Evolutionary conservation across 2,797 vertebrate species (phyloP), one percentile per base, ranked within the genome.

Genomic region (Mus minutoides): DNA sequence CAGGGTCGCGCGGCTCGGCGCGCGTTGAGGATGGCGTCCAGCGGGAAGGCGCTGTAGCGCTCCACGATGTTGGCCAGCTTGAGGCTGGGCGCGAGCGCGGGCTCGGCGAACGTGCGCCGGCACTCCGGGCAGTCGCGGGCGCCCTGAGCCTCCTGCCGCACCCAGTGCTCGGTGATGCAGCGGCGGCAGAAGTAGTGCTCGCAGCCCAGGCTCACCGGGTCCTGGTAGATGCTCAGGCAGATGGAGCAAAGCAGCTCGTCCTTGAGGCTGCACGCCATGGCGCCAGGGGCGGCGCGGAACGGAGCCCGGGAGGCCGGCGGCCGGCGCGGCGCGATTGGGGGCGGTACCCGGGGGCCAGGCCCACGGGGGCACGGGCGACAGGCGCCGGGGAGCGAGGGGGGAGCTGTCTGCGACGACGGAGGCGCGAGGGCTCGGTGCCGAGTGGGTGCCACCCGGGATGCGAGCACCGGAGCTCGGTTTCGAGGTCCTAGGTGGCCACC

Each of bases 31-130:
- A 99, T 99, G 98, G 99, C 99, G 54, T 99, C 99, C 91, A 99
- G 98, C 0, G 99, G 99, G 98, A 99, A 99, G 96, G 99, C 99
- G 1, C 99, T 99, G 98, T 99, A 99, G 91, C 99, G 98, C 98
- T 99, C 99, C 96, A 99, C 99, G 75, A 99, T 99, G 99, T 99
- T 99, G 98, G 99, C 99, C 96, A 99, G 98, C 98, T 99, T 99
- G 97, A 99, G 99, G 98, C 99, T 99, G 26, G 99, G 99, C 0
- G 99, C 99, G 88, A 99, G 98, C 17, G 99, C 98, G 8, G 99
- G 99, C 95, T 99, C 99, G 0, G 99, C 43, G 97, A 99, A 99
- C 97, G 99, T 99, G 96, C 99, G 98, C 52, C 99, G 99, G 98
- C 99, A 99, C 99, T 99, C 99, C 0, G 99, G 99, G 98, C 99